phyloP scores from a whole-genome alignment of 2,113 vertebrate genomes.

The Paralichthys olivaceus region DNA sequence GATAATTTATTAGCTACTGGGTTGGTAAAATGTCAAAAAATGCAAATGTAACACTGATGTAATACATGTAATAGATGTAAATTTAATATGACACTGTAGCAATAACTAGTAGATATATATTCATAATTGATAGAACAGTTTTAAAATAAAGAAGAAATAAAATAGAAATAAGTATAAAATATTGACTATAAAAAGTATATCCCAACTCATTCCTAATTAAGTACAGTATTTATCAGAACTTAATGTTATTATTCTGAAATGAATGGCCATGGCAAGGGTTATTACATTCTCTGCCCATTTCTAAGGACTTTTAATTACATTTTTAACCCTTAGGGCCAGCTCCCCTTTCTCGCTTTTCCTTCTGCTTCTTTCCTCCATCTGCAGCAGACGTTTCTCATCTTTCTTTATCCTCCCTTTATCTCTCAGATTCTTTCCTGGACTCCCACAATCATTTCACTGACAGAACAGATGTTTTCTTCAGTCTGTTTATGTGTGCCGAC shows the following conservation, averaged over 20 bases:
- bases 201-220: background rate
- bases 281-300: background rate
- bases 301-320: slow-evolving; percentile 16
- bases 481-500: slow-evolving; percentile 54
- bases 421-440: slow-evolving; percentile 55
- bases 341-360: slow-evolving; percentile 1
- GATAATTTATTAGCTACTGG: background rate
- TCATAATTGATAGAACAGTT: background rate
- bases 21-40: slow-evolving; percentile 4
- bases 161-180: background rate
- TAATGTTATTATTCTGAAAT: slow-evolving; percentile 5
- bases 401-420: slow-evolving; percentile 48
- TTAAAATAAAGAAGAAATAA: background rate
- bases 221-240: background rate
- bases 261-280: background rate
- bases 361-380: slow-evolving; percentile 18
- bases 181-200: background rate
- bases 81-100: background rate
- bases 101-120: background rate
- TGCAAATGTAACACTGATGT: background rate
- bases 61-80: background rate
- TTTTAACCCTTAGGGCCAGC: background rate
- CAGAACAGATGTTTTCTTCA: slow-evolving; percentile 61
- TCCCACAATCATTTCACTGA: slow-evolving; percentile 66
- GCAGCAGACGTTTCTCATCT: slow-evolving; percentile 46